Conservation (phyloP, 2,888 invertebrate species). For the Sarcophaga subvicina region DNA sequence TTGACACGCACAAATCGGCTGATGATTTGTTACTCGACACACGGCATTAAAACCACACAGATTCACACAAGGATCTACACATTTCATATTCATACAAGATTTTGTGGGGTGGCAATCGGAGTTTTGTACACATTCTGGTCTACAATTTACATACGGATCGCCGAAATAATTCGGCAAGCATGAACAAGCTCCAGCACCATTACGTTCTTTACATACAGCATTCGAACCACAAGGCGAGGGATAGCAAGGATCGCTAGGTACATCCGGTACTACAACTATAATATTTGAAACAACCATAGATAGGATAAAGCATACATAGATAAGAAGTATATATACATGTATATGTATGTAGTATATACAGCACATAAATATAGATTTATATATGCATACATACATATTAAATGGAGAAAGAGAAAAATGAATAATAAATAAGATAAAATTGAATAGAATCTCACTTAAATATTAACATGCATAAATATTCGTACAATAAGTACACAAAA, state of each 20-base stretch:
- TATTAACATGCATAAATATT: constrained; percentile 49
- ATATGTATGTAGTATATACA: neutral
- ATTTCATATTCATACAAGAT: constrained; percentile 92
- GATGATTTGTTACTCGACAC: constrained; percentile 91
- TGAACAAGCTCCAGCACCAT: constrained; percentile 91
- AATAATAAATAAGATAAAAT: constrained; percentile 36
- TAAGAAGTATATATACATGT: constrained; percentile 5
- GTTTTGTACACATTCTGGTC: constrained; percentile 94
- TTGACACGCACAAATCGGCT: constrained; percentile 89
- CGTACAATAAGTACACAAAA: neutral
- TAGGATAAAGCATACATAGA: constrained; percentile 38
- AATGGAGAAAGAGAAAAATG: constrained; percentile 13
- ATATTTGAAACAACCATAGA: constrained; percentile 40
- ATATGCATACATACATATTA: constrained; percentile 32
- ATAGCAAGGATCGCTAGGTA: constrained; percentile 86
- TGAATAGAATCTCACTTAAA: constrained; percentile 47
- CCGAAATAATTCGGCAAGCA: constrained; percentile 92
- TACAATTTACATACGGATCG: constrained; percentile 92
- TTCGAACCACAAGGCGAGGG: constrained; percentile 94
- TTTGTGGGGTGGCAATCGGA: constrained; percentile 90
- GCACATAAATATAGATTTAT: neutral
- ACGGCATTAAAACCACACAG: constrained; percentile 92
- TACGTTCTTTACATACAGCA: constrained; percentile 91
- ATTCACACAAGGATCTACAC: constrained; percentile 91
- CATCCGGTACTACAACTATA: constrained; percentile 83